Percentiles rank a stretch among this genome's conserved stretches.
Conservation (phyloP, 2,888 invertebrate genomes). For the Autographa pulchrina region DNA sequence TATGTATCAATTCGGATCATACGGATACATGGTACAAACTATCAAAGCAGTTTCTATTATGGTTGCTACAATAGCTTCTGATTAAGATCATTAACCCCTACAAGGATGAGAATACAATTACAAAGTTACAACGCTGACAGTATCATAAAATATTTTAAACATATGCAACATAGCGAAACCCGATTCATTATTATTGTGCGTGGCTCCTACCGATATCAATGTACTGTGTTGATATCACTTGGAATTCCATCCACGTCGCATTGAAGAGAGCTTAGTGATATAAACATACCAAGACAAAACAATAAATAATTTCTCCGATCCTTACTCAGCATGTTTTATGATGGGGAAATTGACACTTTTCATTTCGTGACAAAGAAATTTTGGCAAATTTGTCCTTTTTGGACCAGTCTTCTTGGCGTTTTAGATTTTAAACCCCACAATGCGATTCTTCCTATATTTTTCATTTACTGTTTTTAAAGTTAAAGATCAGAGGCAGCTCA, state of each 20-base stretch:
- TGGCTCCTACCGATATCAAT: slow-evolving; percentile 44
- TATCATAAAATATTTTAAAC: slow-evolving; percentile 43
- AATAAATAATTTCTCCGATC: slow-evolving; percentile 33
- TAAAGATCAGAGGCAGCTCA: too few relatives aligned
- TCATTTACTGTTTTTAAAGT: too few relatives aligned
- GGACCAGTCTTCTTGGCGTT: neutral
- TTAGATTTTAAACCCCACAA: neutral
- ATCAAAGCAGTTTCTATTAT: neutral
- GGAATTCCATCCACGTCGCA: slow-evolving; percentile 38
- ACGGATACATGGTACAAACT: neutral
- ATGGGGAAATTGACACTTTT: neutral
- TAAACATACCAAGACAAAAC: slow-evolving; percentile 39
- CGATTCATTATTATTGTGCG: slow-evolving; percentile 41
- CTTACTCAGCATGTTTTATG: neutral
- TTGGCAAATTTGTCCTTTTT: too few relatives aligned
- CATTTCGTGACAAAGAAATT: neutral
- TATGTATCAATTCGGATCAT: neutral
- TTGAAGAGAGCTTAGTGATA: slow-evolving; percentile 28
- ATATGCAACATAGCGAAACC: slow-evolving; percentile 42
- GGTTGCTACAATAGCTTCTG: slow-evolving; percentile 29
- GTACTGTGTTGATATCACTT: slow-evolving; percentile 45
- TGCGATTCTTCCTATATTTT: neutral
- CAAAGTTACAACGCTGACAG: slow-evolving; percentile 29
- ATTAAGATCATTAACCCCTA: slow-evolving; percentile 20
- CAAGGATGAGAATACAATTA: slow-evolving; percentile 14